phyloP scores from a whole-genome alignment of 2,113 vertebrate genomes.

The Ceuthmochares aereus region DNA sequence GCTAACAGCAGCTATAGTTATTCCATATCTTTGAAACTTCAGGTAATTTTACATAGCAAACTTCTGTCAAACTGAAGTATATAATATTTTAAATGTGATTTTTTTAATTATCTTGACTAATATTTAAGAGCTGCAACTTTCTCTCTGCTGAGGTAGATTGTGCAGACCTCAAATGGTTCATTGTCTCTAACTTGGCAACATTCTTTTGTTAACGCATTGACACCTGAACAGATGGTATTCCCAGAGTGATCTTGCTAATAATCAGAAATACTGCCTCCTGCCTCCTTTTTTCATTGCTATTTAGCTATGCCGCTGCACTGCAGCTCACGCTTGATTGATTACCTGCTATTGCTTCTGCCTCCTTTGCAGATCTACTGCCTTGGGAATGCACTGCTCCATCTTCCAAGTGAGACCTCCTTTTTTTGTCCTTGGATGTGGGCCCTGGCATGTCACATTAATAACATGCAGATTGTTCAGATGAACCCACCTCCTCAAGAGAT shows the following conservation, averaged over 20 bases:
- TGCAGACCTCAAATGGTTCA: background rate
- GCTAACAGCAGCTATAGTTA: background rate
- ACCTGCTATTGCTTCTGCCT: slow-evolving; percentile 25
- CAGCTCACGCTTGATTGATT: slow-evolving; percentile 21
- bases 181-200: background rate
- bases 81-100: background rate
- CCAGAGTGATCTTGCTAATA: background rate
- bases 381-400: background rate
- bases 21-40: background rate
- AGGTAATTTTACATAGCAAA: background rate
- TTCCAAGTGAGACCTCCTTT: background rate
- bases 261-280: slow-evolving; percentile 32
- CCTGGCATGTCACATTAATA: background rate
- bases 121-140: background rate
- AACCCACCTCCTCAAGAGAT: background rate
- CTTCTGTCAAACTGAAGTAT: background rate
- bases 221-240: slow-evolving; percentile 45
- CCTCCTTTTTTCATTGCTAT: background rate
- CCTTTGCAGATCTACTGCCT: background rate
- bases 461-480: background rate
- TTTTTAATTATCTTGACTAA: background rate
- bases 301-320: background rate
- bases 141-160: background rate
- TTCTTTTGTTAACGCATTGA: slow-evolving; percentile 2
- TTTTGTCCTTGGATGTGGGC: slow-evolving; percentile 2